Percentiles rank a stretch among this genome's conserved stretches.
phyloP scores from a whole-genome alignment of 2,797 vertebrate species.

The Fistularia tabacaria region DNA sequence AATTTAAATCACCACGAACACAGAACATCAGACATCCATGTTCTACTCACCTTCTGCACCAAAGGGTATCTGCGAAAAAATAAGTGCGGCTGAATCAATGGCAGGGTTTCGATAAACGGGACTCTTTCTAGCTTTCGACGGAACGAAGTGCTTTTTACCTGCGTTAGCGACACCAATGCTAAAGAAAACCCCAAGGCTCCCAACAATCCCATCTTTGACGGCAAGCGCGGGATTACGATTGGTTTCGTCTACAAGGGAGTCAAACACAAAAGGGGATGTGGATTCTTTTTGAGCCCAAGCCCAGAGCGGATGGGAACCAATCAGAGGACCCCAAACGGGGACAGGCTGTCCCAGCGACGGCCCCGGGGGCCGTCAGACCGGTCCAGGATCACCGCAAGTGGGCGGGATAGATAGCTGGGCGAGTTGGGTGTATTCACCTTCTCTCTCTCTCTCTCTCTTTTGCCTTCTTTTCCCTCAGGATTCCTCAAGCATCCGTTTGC shows the following conservation, averaged over 20 bases:
- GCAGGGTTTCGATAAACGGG: not conserved
- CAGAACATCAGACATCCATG: not conserved
- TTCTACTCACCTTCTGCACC: slow-evolving; percentile 65
- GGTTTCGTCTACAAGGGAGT: slow-evolving; percentile 64
- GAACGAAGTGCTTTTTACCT: slow-evolving; percentile 60
- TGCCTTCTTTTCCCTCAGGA: no score
- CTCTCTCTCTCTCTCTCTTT: slow-evolving; percentile 4
- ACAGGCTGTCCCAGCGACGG: slow-evolving; percentile 52
- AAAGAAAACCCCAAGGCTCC: slow-evolving; percentile 68
- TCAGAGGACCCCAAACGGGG: slow-evolving; percentile 61
- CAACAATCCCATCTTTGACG: slow-evolving; percentile 73
- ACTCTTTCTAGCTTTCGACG: slow-evolving; percentile 1
- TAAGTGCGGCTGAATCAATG: slow-evolving; percentile 14
- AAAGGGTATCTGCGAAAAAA: slow-evolving; percentile 64
- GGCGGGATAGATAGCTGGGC: slow-evolving; percentile 31
- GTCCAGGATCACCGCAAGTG: slow-evolving; percentile 44
- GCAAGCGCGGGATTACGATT: slow-evolving; percentile 63
- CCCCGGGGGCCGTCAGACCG: slow-evolving; percentile 52
- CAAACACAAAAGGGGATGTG: slow-evolving; percentile 68
- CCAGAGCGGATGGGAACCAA: slow-evolving; percentile 65
- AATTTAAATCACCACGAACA: no score
- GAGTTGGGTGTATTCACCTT: slow-evolving; percentile 21
- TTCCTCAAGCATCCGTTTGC: slow-evolving; percentile 1
- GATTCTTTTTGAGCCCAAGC: slow-evolving; percentile 69
- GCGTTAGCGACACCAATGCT: slow-evolving; percentile 63